These are phyloP conservation scores for Ischnura elegans DNA, from an alignment of 2,888 invertebrate species.

Conservation along the genomic window DNA sequence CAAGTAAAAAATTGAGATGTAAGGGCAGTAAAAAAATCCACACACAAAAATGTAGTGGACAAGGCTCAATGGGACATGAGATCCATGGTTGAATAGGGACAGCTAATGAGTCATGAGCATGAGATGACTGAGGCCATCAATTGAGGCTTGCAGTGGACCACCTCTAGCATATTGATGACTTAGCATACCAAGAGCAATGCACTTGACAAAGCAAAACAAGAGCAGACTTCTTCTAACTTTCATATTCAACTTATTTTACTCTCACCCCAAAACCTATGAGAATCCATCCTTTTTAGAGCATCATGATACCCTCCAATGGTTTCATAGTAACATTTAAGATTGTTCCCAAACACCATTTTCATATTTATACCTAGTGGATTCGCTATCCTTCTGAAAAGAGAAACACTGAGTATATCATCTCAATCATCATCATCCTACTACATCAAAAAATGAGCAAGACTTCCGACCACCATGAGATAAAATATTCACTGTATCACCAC, in stretches of 20 bases:
- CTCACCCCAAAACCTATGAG: background rate
- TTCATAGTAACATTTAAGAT: slow-evolving; percentile 22
- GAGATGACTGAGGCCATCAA: slow-evolving; percentile 36
- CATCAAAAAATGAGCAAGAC: background rate
- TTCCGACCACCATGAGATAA: slow-evolving; percentile 41
- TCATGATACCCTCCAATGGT: background rate
- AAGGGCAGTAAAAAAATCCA: slow-evolving; percentile 41
- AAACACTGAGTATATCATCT: slow-evolving; percentile 22
- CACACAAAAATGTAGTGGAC: slow-evolving; percentile 8
- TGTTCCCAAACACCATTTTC: slow-evolving; percentile 65
- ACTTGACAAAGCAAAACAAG: background rate
- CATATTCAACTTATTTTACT: background rate
- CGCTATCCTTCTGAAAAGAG: background rate
- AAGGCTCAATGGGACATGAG: slow-evolving; percentile 48
- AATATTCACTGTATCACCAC: slow-evolving; percentile 3
- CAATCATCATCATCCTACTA: background rate
- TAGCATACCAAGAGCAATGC: background rate
- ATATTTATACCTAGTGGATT: slow-evolving; percentile 43
- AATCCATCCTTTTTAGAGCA: background rate
- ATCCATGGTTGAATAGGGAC: slow-evolving; percentile 39
- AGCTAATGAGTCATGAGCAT: background rate
- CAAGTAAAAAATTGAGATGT: slow-evolving; percentile 41
- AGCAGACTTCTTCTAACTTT: background rate
- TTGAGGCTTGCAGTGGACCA: background rate
- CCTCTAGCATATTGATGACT: background rate